Evolutionary conservation across 2,888 invertebrate genomes (phyloP).

Genomic region (Euproctis similis): DNA sequence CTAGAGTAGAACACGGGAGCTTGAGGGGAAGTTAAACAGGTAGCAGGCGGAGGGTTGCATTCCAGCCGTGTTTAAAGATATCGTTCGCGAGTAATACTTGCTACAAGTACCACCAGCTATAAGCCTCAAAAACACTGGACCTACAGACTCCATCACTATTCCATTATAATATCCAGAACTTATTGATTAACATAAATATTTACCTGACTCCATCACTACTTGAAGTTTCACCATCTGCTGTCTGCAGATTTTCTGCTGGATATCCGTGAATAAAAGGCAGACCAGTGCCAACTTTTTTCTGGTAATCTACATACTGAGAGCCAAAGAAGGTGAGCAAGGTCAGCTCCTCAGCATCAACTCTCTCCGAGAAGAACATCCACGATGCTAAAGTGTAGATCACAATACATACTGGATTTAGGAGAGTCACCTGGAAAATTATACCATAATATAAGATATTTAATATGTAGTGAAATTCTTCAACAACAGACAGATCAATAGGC

Average conservation of each 20-base stretch:
- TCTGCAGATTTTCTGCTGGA: conserved; percentile 25
- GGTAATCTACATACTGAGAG: conserved; percentile 89
- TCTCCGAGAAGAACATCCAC: conserved; percentile 93
- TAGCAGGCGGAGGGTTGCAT: too few species aligned
- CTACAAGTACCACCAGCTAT: too few species aligned
- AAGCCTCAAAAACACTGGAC: neutral
- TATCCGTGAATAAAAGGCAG: conserved; percentile 30
- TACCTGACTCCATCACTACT: conserved; percentile 25
- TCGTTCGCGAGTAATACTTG: too few species aligned
- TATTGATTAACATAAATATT: too few species aligned
- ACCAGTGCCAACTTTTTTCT: conserved; percentile 77
- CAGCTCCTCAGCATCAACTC: conserved; percentile 92
- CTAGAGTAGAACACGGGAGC: too few species aligned
- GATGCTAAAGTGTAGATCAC: conserved; percentile 87
- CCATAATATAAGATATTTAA: too few species aligned
- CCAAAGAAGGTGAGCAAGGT: conserved; percentile 95
- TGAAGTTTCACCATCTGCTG: conserved; percentile 3
- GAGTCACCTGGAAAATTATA: conserved; percentile 80
- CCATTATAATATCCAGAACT: too few species aligned
- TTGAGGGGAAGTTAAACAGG: too few species aligned
- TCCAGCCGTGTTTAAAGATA: too few species aligned
- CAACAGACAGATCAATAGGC: too few species aligned
- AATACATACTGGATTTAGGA: conserved; percentile 92
- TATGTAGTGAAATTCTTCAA: too few species aligned
- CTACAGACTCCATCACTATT: neutral